Percentiles rank a stretch among this genome's conserved stretches.
Evolutionary conservation across 2,888 invertebrate species (phyloP).

Genomic region (Philaethria dido): DNA sequence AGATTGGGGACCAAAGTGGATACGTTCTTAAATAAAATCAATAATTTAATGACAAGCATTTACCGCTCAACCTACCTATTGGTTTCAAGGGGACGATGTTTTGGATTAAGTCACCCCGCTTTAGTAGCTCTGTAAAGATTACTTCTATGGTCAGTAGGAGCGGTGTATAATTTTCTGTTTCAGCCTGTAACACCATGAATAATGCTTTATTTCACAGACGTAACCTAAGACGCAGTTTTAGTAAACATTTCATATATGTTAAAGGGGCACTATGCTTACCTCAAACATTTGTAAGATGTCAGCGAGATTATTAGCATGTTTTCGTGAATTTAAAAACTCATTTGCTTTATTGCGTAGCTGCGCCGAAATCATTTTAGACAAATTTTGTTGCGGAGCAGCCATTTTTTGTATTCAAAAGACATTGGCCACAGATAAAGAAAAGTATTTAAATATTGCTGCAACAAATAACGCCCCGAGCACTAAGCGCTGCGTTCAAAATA

Average conservation of each 20-base stretch:
- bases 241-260: constrained; percentile 38
- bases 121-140: constrained; percentile 87
- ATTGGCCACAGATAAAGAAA: constrained; percentile 31
- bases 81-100: constrained; percentile 85
- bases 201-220: constrained; percentile 51
- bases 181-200: constrained; percentile 66
- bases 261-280: constrained; percentile 61
- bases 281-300: constrained; percentile 88
- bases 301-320: constrained; percentile 86
- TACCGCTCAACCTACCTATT: constrained; percentile 63
- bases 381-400: constrained; percentile 73
- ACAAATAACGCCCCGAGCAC: neutral
- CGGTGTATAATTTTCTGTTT: constrained; percentile 78
- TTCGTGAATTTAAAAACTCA: constrained; percentile 87
- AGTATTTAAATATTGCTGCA: constrained; percentile 13
- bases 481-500: constrained; percentile 16
- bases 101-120: constrained; percentile 86
- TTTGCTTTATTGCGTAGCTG: constrained; percentile 87
- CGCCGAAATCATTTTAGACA: constrained; percentile 85
- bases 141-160: constrained; percentile 88
- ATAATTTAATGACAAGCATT: constrained; percentile 52
- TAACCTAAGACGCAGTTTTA: constrained; percentile 51
- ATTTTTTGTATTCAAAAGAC: constrained; percentile 72
- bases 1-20: neutral
- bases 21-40: constrained; percentile 55